Evolutionary conservation across 1,140 invertebrate species (phyloP), one percentile per base, ranked within the genome.

Genomic region (Drosophila paulistorum): DNA sequence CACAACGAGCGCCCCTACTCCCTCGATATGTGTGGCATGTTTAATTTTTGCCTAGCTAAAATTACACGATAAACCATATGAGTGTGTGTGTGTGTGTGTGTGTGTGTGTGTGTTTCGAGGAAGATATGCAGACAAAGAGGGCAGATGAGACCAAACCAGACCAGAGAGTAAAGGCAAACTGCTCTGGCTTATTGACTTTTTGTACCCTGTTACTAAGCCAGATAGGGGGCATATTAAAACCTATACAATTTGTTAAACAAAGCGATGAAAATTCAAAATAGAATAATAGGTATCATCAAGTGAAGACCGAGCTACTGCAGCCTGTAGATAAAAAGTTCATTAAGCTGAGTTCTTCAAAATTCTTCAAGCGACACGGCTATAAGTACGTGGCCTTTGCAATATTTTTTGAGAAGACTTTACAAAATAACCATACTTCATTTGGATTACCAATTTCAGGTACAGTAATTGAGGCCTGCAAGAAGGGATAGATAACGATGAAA

Each of bases 1-100:
- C 30, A 33, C 30, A 51, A 41, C 45, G 17, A 61, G 20, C 33
- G 58, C 58, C 7, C 23, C 9, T 33, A 42, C 71, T 68, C 61
- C 54, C 61, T 64, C 59, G 71, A 62, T 45, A 11, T 45, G 54
- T 23, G n/a, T 41, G 14, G 35, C 23, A 14, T 61, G 63, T 60
- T 65, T 66, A 57, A 57, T 65, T 70, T 61, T 45, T 61, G 41
- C 51, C 26, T 7, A 48, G 33, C 69, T 81, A 67, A 58, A 77
- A 71, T 81, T 81, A 70, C 79, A 81, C 35, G 61, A 68, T 48
- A 67, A 42, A 65, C 45, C 14, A 35, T 42, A 51, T 20, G 7
- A 20, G 10, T 48, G 7, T 10, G 17, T 51, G 9, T 20, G 17
- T 23, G 17, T 51, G 45, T 51, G 45, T 51, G 17, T 17, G n/a